Conservation (phyloP, 2,113 vertebrate species). For the Cardinalis cardinalis region DNA sequence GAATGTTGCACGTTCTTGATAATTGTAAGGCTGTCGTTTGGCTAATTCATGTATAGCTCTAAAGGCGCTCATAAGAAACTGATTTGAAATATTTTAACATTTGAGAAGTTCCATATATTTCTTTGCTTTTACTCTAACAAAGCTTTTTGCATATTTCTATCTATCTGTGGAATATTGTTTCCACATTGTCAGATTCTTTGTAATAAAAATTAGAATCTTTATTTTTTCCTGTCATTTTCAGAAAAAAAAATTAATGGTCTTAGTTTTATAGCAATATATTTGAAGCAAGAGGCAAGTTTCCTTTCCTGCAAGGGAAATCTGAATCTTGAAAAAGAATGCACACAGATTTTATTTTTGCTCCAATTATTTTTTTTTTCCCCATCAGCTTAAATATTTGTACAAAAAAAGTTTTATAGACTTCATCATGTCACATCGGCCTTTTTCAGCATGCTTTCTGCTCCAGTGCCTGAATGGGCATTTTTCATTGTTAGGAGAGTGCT, state of each 20-base stretch:
- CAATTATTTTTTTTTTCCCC: not conserved
- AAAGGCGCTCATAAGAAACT: not conserved
- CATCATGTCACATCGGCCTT: fast-evolving
- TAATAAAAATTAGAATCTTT: not conserved
- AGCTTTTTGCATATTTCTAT: not conserved
- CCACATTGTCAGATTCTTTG: not conserved
- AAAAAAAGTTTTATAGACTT: not conserved
- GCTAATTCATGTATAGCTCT: not conserved
- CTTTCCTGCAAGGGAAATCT: not conserved
- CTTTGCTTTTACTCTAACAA: not conserved
- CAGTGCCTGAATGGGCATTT: not conserved
- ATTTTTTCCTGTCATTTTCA: not conserved
- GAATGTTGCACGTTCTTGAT: not conserved
- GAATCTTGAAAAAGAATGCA: not conserved
- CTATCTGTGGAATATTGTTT: not conserved
- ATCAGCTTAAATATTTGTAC: not conserved
- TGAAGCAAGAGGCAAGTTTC: not conserved
- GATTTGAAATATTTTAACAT: not conserved
- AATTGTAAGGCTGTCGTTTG: not conserved
- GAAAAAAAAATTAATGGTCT: not conserved
- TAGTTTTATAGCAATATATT: not conserved
- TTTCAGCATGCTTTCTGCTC: not conserved
- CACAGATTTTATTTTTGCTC: fast-evolving
- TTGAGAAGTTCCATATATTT: not conserved
- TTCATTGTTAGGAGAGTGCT: not conserved